These are phyloP conservation scores for Strix aluco DNA, from an alignment of 2,113 vertebrate species.

Conservation along the genomic window DNA sequence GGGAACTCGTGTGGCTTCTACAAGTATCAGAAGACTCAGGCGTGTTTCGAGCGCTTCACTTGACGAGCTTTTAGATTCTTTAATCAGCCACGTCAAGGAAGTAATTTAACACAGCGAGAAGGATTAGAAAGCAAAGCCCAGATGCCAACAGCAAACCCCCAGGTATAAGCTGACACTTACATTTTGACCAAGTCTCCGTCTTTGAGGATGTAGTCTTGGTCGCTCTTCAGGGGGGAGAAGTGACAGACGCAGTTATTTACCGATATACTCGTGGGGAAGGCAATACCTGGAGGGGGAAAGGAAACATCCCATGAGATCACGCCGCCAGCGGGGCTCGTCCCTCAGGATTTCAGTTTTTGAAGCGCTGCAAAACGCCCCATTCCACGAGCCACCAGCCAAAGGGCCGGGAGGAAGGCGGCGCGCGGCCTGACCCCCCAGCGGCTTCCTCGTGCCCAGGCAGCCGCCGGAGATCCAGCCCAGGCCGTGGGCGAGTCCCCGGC, in stretches of 20 bases:
- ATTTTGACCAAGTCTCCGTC: conserved; percentile 95
- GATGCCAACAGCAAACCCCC: neutral
- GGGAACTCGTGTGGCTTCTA: neutral
- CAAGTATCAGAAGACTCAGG: neutral
- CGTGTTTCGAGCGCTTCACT: neutral
- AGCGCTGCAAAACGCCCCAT: no score
- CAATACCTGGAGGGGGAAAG: conserved; percentile 81
- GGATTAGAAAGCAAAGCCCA: neutral
- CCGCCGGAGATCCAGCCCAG: neutral
- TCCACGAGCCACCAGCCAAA: neutral
- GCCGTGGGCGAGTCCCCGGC: no score
- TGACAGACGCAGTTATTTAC: conserved; percentile 99
- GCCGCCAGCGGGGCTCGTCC: accelerated
- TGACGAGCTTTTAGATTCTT: neutral
- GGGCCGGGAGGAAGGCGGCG: accelerated
- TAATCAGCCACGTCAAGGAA: neutral
- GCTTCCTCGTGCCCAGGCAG: neutral
- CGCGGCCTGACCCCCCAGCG: accelerated
- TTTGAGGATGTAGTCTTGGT: conserved; percentile 91
- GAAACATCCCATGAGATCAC: accelerated
- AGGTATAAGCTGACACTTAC: conserved; percentile 63
- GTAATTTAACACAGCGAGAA: no score
- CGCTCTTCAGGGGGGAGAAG: conserved; percentile 96
- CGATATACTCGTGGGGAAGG: conserved; percentile 95
- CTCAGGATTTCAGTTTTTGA: accelerated